Conservation (phyloP, 2,888 invertebrate genomes). For the Chloromyia formosa region DNA sequence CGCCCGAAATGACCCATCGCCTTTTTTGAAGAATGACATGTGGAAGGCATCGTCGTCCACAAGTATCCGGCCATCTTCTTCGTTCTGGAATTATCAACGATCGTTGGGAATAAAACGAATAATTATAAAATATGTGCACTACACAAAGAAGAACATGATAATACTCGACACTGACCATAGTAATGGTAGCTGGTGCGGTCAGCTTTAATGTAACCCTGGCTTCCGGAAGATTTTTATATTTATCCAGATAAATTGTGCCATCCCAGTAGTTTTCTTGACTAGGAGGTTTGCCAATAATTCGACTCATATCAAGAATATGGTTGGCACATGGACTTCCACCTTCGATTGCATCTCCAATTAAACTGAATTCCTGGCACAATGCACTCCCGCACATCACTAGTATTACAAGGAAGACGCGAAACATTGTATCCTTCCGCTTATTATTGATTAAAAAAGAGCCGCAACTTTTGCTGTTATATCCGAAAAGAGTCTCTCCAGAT, state of each 20-base stretch:
- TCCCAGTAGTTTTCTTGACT: slow-evolving; percentile 46
- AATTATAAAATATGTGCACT: no score
- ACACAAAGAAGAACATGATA: no score
- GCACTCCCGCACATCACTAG: neutral
- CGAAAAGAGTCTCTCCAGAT: no score
- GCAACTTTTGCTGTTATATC: no score
- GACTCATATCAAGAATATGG: slow-evolving; percentile 2
- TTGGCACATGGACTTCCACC: slow-evolving; percentile 18
- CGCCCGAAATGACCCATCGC: slow-evolving; percentile 3
- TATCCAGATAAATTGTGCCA: slow-evolving; percentile 37
- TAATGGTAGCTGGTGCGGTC: slow-evolving; percentile 25
- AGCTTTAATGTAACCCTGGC: slow-evolving; percentile 21
- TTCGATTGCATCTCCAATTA: slow-evolving; percentile 25
- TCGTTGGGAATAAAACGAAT: no score
- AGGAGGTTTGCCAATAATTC: slow-evolving; percentile 42
- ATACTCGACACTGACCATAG: slow-evolving; percentile 33
- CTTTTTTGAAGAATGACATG: slow-evolving; percentile 34
- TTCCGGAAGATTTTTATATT: slow-evolving; percentile 41
- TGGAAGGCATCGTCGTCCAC: slow-evolving; percentile 35
- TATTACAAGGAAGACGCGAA: neutral
- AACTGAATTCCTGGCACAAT: neutral
- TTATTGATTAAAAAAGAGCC: no score
- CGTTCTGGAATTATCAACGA: slow-evolving; percentile 21
- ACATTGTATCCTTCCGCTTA: neutral
- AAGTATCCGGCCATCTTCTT: slow-evolving; percentile 15